These are phyloP conservation scores for Cacatua alba DNA, from an alignment of 2,113 vertebrate genomes.

Conservation along the genomic window DNA sequence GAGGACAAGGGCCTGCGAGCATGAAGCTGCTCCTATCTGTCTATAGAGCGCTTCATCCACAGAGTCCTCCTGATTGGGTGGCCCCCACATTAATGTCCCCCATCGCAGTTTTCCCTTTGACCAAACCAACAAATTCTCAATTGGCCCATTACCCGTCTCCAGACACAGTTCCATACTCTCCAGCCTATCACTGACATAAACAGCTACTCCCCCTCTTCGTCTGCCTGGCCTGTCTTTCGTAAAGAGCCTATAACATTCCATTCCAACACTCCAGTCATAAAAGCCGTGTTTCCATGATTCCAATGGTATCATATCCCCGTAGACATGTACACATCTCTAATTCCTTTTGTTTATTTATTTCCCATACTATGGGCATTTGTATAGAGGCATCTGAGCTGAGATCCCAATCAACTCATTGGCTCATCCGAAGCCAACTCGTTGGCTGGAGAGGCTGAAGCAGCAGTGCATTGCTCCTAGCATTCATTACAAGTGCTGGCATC, in stretches of 20 bases:
- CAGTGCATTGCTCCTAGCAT: not conserved
- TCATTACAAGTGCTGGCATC: not conserved
- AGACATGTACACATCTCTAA: not conserved
- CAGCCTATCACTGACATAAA: not conserved
- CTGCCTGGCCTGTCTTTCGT: not conserved
- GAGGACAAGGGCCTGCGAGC: not conserved
- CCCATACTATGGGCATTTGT: not conserved
- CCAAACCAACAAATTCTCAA: not conserved
- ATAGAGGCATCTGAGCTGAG: not conserved
- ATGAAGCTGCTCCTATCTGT: not conserved
- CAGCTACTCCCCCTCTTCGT: not conserved
- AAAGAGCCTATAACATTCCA: not conserved
- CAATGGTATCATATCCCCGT: not conserved
- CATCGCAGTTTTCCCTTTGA: not conserved
- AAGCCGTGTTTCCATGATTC: not conserved
- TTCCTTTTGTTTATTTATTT: not conserved
- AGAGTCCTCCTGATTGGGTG: not conserved
- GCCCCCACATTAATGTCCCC: not conserved
- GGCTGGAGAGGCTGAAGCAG: not conserved
- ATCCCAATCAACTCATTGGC: not conserved
- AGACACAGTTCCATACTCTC: not conserved
- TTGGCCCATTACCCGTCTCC: not conserved
- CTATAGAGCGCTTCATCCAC: not conserved
- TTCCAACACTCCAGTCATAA: not conserved
- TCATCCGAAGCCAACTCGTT: not conserved